phyloP scores from a whole-genome alignment of 2,113 vertebrate species.

The Scolopax mira region DNA sequence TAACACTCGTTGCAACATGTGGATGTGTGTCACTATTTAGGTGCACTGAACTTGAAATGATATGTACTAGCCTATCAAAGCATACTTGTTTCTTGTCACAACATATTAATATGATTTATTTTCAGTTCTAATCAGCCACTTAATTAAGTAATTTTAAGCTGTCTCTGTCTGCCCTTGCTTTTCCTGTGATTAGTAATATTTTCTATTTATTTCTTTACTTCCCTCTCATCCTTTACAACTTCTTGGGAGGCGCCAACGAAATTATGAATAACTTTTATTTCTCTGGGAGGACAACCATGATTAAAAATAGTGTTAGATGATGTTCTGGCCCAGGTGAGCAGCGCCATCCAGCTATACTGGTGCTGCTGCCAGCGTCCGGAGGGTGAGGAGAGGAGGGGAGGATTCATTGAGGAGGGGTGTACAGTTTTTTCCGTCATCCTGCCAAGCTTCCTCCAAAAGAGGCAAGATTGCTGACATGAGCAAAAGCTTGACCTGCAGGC shows the following conservation, averaged over 20 bases:
- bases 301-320: not conserved
- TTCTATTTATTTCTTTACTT: not conserved
- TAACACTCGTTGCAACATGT: not conserved
- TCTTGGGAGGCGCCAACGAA: not conserved
- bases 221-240: not conserved
- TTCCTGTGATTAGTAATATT: not conserved
- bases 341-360: not conserved
- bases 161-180: not conserved
- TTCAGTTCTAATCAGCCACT: not conserved
- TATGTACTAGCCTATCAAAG: not conserved
- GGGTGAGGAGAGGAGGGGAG: not conserved
- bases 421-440: not conserved
- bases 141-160: not conserved
- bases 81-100: not conserved
- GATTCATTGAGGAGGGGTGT: not conserved
- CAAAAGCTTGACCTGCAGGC: slow-evolving; percentile 54
- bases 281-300: not conserved
- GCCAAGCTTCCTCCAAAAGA: slow-evolving; percentile 21
- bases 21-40: not conserved
- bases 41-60: not conserved
- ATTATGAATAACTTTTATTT: not conserved
- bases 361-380: not conserved
- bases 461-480: slow-evolving; percentile 43
- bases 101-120: not conserved
- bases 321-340: not conserved